Conservation (phyloP, 2,797 vertebrate genomes). For the Catostomus latipinnis region DNA sequence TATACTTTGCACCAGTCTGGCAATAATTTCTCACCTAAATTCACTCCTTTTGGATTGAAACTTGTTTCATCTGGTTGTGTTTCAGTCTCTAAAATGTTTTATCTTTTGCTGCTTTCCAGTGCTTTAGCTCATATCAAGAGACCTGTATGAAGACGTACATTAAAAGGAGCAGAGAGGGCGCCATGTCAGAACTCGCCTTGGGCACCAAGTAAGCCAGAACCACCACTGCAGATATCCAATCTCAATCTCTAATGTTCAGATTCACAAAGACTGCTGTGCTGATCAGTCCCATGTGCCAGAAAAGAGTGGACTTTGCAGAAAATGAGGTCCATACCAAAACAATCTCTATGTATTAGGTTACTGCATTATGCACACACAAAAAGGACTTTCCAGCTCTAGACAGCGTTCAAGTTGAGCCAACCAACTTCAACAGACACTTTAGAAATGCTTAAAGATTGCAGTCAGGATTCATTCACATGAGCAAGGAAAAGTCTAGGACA, state of each 20-base stretch:
- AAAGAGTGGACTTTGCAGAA: slow-evolving; percentile 15
- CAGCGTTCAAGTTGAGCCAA: slow-evolving; percentile 9
- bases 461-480: slow-evolving; percentile 29
- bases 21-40: slow-evolving; percentile 44
- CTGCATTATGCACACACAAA: slow-evolving; percentile 17
- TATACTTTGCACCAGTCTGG: slow-evolving; percentile 42
- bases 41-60: slow-evolving; percentile 28
- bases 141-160: slow-evolving; percentile 23
- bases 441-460: slow-evolving; percentile 33
- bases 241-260: not conserved
- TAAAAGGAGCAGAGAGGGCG: not conserved
- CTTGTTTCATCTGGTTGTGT: slow-evolving; percentile 42
- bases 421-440: slow-evolving; percentile 33
- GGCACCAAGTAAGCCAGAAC: no score
- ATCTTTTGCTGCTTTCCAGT: slow-evolving; percentile 16
- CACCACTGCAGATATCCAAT: not conserved
- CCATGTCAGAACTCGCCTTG: no score
- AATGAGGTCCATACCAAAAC: slow-evolving; percentile 4
- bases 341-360: slow-evolving; percentile 29
- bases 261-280: not conserved
- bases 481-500: slow-evolving; percentile 14
- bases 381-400: slow-evolving; percentile 33
- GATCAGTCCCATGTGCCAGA: slow-evolving; percentile 4
- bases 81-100: slow-evolving; percentile 28
- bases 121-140: slow-evolving; percentile 13